Conservation (phyloP, 2,888 invertebrate genomes). For the Chrysopilus asiliformis region DNA sequence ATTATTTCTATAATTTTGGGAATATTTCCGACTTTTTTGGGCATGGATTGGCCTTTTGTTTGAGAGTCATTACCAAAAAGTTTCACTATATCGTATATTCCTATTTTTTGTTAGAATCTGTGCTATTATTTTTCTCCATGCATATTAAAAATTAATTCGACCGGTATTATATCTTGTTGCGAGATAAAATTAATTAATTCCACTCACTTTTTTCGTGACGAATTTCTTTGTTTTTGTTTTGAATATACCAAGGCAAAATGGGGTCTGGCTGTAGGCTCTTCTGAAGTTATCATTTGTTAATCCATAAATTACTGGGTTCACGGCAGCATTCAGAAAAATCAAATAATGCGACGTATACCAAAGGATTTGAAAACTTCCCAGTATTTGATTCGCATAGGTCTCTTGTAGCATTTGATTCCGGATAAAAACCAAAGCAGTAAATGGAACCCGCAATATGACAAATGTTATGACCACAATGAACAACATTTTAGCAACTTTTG, state of each 20-base stretch:
- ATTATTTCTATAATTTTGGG: too few relatives aligned
- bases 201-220: not conserved
- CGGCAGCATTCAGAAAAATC: constrained; percentile 55
- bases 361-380: constrained; percentile 42
- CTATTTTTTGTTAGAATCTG: too few relatives aligned
- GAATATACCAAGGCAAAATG: constrained; percentile 20
- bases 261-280: constrained; percentile 52
- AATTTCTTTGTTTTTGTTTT: constrained; percentile 12
- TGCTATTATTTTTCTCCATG: too few relatives aligned
- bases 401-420: constrained; percentile 40
- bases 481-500: constrained; percentile 54
- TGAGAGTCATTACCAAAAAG: too few relatives aligned
- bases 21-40: too few relatives aligned
- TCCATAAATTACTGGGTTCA: constrained; percentile 67
- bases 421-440: constrained; percentile 55
- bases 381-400: constrained; percentile 37
- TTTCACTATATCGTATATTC: too few relatives aligned
- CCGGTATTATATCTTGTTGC: too few relatives aligned
- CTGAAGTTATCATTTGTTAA: constrained; percentile 56
- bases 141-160: too few relatives aligned
- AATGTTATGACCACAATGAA: constrained; percentile 55
- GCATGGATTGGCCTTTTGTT: too few relatives aligned
- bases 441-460: constrained; percentile 56
- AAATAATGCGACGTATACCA: constrained; percentile 58
- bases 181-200: not conserved